Conservation (phyloP, 2,888 invertebrate species). For the Schizaphis graminum region DNA sequence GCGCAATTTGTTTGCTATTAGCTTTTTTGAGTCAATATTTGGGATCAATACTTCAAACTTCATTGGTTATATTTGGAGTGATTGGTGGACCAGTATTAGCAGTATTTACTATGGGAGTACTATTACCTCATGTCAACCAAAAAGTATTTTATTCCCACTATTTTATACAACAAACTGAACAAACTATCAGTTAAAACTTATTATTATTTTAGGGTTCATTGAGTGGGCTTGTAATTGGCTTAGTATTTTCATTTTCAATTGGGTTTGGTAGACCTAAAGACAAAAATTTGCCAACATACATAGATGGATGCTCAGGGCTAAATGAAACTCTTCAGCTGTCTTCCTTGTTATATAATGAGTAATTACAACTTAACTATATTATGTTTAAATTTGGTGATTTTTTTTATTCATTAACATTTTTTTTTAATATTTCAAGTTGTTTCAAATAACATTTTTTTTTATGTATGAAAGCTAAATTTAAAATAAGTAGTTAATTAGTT, state of each 20-base stretch:
- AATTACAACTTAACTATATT: constrained; percentile 19
- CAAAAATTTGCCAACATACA: constrained; percentile 74
- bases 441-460: no score
- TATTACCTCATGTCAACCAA: constrained; percentile 76
- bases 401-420: neutral
- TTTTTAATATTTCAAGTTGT: no score
- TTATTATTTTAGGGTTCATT: constrained; percentile 77
- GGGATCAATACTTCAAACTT: constrained; percentile 89
- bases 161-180: neutral
- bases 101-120: constrained; percentile 89
- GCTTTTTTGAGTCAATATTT: constrained; percentile 87
- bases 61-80: constrained; percentile 88
- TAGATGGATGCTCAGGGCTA: constrained; percentile 69
- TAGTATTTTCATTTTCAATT: constrained; percentile 83
- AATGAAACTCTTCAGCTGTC: neutral
- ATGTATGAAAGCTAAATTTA: no score
- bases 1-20: constrained; percentile 82
- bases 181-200: neutral
- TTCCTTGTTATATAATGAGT: neutral
- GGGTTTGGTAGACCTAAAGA: constrained; percentile 87
- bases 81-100: constrained; percentile 90
- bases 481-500: no score
- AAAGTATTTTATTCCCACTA: constrained; percentile 73
- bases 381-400: neutral
- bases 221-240: constrained; percentile 76